Evolutionary conservation across 2,113 vertebrate species (phyloP).

Genomic region (Zapornia atra): DNA sequence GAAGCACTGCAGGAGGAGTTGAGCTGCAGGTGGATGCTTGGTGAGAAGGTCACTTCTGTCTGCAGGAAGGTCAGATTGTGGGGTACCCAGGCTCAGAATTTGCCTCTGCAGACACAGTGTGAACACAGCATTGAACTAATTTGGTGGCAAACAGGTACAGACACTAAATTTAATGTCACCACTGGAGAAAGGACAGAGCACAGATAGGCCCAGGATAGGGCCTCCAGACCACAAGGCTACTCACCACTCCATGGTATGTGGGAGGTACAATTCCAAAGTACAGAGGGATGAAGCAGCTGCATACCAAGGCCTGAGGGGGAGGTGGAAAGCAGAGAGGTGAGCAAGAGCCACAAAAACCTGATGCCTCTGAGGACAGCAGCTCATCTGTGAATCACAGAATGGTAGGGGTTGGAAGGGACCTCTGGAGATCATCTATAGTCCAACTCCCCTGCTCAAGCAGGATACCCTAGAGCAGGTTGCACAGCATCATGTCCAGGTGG

Average conservation of each 20-base stretch:
- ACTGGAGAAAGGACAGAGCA: not conserved
- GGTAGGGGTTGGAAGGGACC: too few relatives aligned
- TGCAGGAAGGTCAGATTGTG: not conserved
- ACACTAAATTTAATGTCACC: not conserved
- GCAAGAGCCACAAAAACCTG: not conserved
- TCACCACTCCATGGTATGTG: conserved; percentile 41
- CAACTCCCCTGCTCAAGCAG: too few relatives aligned
- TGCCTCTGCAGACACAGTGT: not conserved
- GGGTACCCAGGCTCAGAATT: not conserved
- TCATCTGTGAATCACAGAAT: not conserved
- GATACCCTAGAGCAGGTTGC: too few relatives aligned
- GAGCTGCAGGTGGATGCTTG: not conserved
- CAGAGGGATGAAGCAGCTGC: conserved; percentile 82
- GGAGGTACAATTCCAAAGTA: conserved; percentile 75
- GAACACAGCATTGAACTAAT: not conserved
- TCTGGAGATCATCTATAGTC: too few relatives aligned
- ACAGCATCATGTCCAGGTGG: too few relatives aligned
- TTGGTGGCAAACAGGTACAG: not conserved
- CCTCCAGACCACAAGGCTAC: not conserved
- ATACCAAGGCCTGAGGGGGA: conserved; percentile 71
- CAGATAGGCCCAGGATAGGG: too few relatives aligned
- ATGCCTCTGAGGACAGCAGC: not conserved
- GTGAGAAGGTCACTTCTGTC: not conserved
- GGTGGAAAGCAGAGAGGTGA: not conserved
- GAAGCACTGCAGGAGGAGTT: not conserved